Evolutionary conservation across 2,888 invertebrate species (phyloP), one percentile per base, ranked within the genome.

Genomic region (Nematopogon swammerdamellus): DNA sequence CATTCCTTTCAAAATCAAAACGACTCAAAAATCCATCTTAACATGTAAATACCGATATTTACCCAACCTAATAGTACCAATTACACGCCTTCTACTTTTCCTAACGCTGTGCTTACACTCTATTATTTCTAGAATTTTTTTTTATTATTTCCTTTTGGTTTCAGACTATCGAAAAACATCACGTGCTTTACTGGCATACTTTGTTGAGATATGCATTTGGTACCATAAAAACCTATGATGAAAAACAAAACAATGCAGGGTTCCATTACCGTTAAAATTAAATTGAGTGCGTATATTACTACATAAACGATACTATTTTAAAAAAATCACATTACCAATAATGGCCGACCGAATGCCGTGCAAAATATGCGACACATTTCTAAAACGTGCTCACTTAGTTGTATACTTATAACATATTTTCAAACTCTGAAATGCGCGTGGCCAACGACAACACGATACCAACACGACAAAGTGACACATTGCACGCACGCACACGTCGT

Each of bases 101-200:
- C 3, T 14, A 36, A 36, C 36, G 36, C 36, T 14, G 36, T 36
- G 8, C 14, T 14, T 36, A 36, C 14, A 36, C 14, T 36, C n/a
- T n/a, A n/a, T n/a, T n/a, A n/a, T n/a, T n/a, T n/a, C n/a, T n/a
- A 36, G 4, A 14, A 14, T 14, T 8, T 14, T 8, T 36, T 36
- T 36, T 36, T 36, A n/a, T n/a, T n/a, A n/a, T 36, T 36, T 36
- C 11, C 14, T 36, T 14, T 36, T 36, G 8, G 36, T 36, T 36
- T 36, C 8, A 36, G 56, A 65, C 65, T 72, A 74, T 74, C 73
- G 75, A 73, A 70, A 67, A 68, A 70, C 67, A 73, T 75, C 74
- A 74, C 74, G 73, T 73, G 72, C 70, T 66, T 73, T 75, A 71
- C 70, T 69, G 69, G 68, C 73, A 71, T 71, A 67, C 56, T 36